Conservation (phyloP, 2,113 vertebrate species). For the Trochalopteron elliotii region DNA sequence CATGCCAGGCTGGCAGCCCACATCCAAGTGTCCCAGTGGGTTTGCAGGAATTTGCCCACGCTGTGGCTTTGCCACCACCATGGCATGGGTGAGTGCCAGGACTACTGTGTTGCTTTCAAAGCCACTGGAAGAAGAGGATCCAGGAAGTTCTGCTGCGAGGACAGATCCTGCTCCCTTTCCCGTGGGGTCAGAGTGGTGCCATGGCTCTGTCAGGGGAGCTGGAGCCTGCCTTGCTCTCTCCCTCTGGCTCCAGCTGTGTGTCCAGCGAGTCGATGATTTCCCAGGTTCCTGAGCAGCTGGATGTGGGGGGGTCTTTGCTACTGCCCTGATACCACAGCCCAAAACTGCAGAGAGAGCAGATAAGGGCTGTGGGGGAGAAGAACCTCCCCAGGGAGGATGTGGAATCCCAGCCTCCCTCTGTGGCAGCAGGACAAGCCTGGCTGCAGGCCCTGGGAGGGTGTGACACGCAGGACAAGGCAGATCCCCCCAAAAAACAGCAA, state of each 20-base stretch:
- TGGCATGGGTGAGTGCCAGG: rapidly evolving
- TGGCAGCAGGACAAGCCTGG: rapidly evolving
- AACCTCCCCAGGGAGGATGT: background rate
- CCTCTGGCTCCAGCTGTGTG: background rate
- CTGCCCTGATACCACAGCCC: slow-evolving; percentile 80
- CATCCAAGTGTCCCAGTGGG: rapidly evolving
- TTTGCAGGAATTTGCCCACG: background rate
- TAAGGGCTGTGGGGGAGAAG: background rate
- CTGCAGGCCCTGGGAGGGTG: rapidly evolving
- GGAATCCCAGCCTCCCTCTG: background rate
- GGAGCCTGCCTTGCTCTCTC: rapidly evolving
- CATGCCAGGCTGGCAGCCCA: background rate
- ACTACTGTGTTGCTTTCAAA: rapidly evolving
- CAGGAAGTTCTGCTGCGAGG: background rate
- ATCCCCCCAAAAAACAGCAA: background rate
- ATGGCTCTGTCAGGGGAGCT: background rate
- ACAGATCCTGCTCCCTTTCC: rapidly evolving
- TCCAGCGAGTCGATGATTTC: slow-evolving; percentile 80
- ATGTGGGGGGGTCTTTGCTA: slow-evolving; percentile 44
- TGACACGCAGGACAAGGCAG: background rate
- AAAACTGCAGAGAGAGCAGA: slow-evolving; percentile 80
- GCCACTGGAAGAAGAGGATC: background rate
- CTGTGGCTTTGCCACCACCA: background rate
- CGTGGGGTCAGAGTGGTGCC: background rate
- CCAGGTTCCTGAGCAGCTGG: slow-evolving; percentile 77